Conservation (phyloP, 2,113 vertebrate genomes). For the Cepphus grylle region DNA sequence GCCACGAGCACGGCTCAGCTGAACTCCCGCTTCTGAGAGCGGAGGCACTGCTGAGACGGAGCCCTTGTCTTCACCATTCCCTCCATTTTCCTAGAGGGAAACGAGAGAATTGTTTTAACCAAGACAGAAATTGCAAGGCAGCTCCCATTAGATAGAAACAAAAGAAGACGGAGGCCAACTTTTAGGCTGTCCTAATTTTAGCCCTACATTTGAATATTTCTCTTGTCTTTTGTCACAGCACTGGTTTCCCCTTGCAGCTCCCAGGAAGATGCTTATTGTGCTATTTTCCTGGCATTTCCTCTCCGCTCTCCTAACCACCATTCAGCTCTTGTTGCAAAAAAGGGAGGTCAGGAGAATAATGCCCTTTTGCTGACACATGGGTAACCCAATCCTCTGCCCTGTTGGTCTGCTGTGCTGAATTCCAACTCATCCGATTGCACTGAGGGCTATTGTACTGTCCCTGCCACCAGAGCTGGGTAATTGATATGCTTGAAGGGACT, state of each 20-base stretch:
- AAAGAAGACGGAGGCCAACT: not conserved
- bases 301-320: not conserved
- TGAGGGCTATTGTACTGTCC: constrained; percentile 16
- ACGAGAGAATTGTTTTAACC: not conserved
- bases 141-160: not conserved
- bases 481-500: constrained; percentile 59
- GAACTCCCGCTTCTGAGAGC: not conserved
- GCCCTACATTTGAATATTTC: not conserved
- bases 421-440: constrained; percentile 43
- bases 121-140: not conserved
- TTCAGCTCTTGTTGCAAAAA: constrained; percentile 20
- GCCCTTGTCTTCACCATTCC: not conserved
- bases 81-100: not conserved
- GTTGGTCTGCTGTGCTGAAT: constrained; percentile 38
- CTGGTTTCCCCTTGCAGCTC: constrained; percentile 24
- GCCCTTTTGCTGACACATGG: constrained; percentile 44
- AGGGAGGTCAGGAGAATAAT: constrained; percentile 31
- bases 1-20: not conserved
- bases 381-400: constrained; percentile 57
- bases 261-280: constrained; percentile 4
- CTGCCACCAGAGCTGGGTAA: constrained; percentile 57
- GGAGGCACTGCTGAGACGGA: not conserved
- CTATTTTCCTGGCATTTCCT: not conserved
- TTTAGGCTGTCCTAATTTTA: constrained; percentile 31
- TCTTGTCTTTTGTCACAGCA: not conserved